These are phyloP conservation scores for Phaonia tiefii DNA, from an alignment of 2,888 invertebrate genomes.

Conservation along the genomic window DNA sequence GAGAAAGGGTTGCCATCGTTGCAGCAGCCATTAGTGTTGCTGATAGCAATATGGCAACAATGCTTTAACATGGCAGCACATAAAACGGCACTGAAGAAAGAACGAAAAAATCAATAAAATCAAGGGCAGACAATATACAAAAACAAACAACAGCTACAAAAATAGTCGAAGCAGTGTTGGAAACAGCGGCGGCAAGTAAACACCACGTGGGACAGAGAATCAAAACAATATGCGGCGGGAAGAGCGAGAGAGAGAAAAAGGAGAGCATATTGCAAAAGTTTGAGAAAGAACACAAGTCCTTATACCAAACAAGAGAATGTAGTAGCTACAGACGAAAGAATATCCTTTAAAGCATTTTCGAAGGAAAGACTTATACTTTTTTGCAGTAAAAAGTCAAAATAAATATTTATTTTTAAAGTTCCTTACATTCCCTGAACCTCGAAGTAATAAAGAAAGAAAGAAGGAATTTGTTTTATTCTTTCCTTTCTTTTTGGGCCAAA, in stretches of 20 bases:
- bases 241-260: not conserved
- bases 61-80: constrained; percentile 1
- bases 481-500: not conserved
- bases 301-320: not conserved
- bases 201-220: constrained; percentile 66
- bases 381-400: not conserved
- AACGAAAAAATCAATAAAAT: constrained; percentile 80
- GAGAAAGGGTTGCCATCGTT: not conserved
- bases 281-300: not conserved
- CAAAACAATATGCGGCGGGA: constrained; percentile 50
- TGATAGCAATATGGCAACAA: constrained; percentile 42
- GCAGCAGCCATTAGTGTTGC: not conserved
- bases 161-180: not conserved
- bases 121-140: constrained; percentile 80
- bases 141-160: constrained; percentile 65
- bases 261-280: not conserved
- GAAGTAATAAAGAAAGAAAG: not conserved
- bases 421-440: not conserved
- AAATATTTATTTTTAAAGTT: constrained; percentile 5
- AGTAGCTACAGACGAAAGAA: too few species aligned
- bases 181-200: constrained; percentile 63
- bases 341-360: too few species aligned
- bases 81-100: constrained; percentile 67
- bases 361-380: not conserved
- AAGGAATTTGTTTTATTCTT: not conserved